These are phyloP conservation scores for Drosophila arawakana DNA, from an alignment of 1,140 invertebrate genomes.

Conservation along the genomic window DNA sequence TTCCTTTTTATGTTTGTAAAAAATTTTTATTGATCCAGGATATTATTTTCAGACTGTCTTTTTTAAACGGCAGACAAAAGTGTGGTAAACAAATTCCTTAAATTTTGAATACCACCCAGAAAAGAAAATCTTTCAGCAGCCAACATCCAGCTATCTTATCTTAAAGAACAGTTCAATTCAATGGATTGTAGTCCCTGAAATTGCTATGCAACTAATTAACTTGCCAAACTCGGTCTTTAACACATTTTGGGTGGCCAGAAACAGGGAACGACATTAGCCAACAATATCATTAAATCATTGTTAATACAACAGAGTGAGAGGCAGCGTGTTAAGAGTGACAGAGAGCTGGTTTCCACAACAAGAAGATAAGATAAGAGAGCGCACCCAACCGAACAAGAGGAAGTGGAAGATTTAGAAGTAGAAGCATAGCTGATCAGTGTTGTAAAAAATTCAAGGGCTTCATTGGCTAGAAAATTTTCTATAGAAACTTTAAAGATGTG, in stretches of 20 bases:
- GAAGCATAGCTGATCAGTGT: too few species aligned
- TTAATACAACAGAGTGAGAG: not conserved
- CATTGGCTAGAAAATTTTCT: too few species aligned
- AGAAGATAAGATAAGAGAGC: slow-evolving; percentile 7
- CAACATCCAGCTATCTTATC: too few species aligned
- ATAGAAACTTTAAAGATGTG: too few species aligned
- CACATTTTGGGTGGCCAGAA: slow-evolving; percentile 64
- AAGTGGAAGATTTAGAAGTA: too few species aligned
- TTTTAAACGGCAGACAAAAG: slow-evolving; percentile 30
- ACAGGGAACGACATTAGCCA: slow-evolving; percentile 61
- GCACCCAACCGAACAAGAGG: slow-evolving; percentile 11
- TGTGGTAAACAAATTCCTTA: slow-evolving; percentile 57
- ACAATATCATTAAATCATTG: slow-evolving; percentile 81
- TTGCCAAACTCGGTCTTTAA: slow-evolving; percentile 57
- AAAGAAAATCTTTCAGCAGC: not conserved
- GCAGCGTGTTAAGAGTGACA: not conserved
- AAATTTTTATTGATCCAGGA: slow-evolving; percentile 37
- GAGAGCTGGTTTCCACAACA: slow-evolving; percentile 3
- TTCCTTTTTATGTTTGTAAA: slow-evolving; percentile 53
- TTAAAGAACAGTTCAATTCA: too few species aligned
- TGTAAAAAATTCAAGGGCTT: too few species aligned
- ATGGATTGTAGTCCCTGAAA: too few species aligned
- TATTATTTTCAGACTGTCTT: slow-evolving; percentile 24
- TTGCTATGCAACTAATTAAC: slow-evolving; percentile 58
- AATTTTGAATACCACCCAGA: slow-evolving; percentile 53